A percentile compares a stretch with the other conserved stretches of the same genome.
Evolutionary conservation across 2,113 vertebrate species (phyloP).

Genomic region (Neotragus pygmaeus): DNA sequence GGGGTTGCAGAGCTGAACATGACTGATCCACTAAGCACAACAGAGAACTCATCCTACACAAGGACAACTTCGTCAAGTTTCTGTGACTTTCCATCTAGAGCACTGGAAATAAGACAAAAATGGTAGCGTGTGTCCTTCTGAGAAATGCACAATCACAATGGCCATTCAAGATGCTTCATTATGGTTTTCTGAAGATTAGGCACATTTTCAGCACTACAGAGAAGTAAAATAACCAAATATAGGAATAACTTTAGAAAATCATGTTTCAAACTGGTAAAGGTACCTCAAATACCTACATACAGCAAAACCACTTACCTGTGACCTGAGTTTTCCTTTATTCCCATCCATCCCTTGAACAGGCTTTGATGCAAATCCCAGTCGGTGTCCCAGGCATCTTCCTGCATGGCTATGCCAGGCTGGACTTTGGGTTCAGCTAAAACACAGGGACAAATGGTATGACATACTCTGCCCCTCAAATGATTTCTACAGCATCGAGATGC

Average conservation of each 20-base stretch:
- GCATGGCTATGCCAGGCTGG: slow-evolving; percentile 87
- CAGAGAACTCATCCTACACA: background rate
- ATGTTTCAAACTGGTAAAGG: background rate
- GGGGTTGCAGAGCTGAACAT: background rate
- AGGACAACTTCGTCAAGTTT: background rate
- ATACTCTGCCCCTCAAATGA: background rate
- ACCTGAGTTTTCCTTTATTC: slow-evolving; percentile 86
- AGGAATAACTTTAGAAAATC: slow-evolving; percentile 8
- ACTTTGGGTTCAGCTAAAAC: slow-evolving; percentile 88
- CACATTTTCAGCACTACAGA: slow-evolving; percentile 1
- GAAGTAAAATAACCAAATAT: background rate
- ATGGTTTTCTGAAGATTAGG: background rate
- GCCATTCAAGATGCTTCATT: background rate
- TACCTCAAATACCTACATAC: background rate
- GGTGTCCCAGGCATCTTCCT: slow-evolving; percentile 93
- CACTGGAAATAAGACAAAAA: background rate
- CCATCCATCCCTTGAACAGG: slow-evolving; percentile 91
- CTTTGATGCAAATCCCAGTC: slow-evolving; percentile 94
- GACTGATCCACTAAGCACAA: background rate
- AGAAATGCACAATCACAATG: background rate
- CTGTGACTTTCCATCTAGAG: background rate
- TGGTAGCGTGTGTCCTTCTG: background rate
- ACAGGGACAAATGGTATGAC: background rate
- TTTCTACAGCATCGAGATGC: background rate
- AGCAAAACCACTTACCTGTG: slow-evolving; percentile 83